Conservation (phyloP, 2,888 invertebrate species). For the Stenotaenia linearis region DNA sequence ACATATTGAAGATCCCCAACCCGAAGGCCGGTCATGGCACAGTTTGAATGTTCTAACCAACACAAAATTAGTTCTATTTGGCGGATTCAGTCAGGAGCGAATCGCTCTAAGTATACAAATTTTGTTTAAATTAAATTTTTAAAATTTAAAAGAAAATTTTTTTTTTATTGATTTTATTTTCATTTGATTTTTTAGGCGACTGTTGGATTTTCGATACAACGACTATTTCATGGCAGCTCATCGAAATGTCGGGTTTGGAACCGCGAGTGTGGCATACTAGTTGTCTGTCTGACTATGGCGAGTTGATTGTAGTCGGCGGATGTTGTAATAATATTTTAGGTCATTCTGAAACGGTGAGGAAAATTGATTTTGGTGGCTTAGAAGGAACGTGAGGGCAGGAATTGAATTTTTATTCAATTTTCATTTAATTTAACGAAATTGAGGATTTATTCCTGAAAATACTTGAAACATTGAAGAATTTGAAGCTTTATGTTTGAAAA, state of each 20-base stretch:
- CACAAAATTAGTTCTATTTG: slow-evolving; percentile 43
- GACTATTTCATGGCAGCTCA: slow-evolving; percentile 42
- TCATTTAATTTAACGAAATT: no score
- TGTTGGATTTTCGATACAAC: slow-evolving; percentile 44
- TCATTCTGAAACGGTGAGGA: slow-evolving; percentile 32
- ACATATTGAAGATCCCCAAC: slow-evolving; percentile 35
- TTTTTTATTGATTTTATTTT: neutral
- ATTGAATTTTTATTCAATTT: no score
- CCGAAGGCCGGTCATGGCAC: slow-evolving; percentile 48
- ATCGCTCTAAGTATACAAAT: slow-evolving; percentile 38
- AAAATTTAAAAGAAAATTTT: neutral
- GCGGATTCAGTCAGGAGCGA: slow-evolving; percentile 40
- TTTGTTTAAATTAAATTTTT: neutral
- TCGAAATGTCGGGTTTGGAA: slow-evolving; percentile 40
- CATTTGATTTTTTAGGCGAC: slow-evolving; percentile 42
- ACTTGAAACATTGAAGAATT: no score
- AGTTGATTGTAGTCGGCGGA: slow-evolving; percentile 47
- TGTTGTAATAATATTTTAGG: slow-evolving; percentile 44
- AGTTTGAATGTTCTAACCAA: slow-evolving; percentile 43
- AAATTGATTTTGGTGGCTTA: no score
- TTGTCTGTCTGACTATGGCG: slow-evolving; percentile 40
- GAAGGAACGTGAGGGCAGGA: no score
- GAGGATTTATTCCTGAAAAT: no score
- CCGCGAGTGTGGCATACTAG: slow-evolving; percentile 48
- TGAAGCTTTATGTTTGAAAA: no score